Base-by-base conservation (phyloP, 2,113 vertebrate genomes). In the Actinemys pallida region DNA sequence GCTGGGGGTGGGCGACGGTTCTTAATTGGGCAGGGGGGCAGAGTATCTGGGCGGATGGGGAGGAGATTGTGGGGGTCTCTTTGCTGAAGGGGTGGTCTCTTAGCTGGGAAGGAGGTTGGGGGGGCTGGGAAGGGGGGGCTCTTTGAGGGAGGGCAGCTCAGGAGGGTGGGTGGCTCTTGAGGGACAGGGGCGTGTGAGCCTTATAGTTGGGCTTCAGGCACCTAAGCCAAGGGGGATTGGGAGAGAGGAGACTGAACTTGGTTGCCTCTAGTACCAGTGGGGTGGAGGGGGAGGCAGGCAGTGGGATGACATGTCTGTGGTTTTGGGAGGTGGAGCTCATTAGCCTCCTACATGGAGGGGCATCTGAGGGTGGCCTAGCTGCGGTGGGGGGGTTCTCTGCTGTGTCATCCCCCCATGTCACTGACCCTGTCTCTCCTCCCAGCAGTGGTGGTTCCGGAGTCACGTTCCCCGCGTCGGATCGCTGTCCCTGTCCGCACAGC, bases 401-500 rank as follows among this genome's bases (percentile, higher is more conserved):
- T 84, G 8, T 81, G 31, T 25, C 20, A 2, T 25, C 31, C 35
- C 11, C 53, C 62, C 8, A 4, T 19, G 31, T 8, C 42, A 24
- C 45, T 84, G 47, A 45, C 27, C 42, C 12, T 19, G 42, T 29
- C 42, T 27, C 19, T 57, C 90, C 56, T 45, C 45, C 69, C 72
- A 29, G 17, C 75, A 96, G 97, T 96, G 47, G 96, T 94, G n/a
- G 91, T 89, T n/a, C 72, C 96, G 0, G 98, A 98, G 13, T 84
- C 96, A 42, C 92, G 97, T 35, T 65, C 92, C 2, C 62, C 93
- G n/a, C 97, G 98, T 47, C 97, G 97, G 50, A 98, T 98, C 7
- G 98, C 98, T 8, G 95, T 98, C 90, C 96, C 98, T 87, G 65
- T 83, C 24, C 96, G 98, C 45, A 89, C 75, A n/a, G 50, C 93